Evolutionary conservation across 2,797 vertebrate genomes (phyloP).

Genomic region (Taeniopygia guttata): DNA sequence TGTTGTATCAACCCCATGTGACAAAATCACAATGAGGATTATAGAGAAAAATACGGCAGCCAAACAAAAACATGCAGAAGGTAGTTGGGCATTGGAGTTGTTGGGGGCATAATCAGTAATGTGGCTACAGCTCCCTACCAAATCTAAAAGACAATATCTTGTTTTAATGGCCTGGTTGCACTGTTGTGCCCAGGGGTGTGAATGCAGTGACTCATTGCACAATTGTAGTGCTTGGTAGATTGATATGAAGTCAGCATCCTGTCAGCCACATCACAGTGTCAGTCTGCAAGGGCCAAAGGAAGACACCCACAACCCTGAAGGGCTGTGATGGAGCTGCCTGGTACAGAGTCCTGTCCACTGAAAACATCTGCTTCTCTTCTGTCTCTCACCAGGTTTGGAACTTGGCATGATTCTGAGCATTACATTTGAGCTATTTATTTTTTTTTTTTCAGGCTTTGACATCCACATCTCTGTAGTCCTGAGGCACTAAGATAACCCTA

Average conservation of each 20-base stretch:
- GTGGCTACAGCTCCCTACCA: not conserved
- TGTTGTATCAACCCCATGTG: not conserved
- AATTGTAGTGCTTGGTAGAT: not conserved
- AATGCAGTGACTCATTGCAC: rapidly evolving
- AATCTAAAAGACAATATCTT: not conserved
- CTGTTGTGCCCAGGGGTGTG: not conserved
- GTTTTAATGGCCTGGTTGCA: not conserved
- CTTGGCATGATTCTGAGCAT: not conserved
- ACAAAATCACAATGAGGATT: not conserved
- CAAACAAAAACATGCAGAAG: not conserved
- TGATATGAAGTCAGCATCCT: rapidly evolving
- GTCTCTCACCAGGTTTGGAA: not conserved
- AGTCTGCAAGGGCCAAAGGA: not conserved
- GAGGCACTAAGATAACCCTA: not conserved
- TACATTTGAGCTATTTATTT: not conserved
- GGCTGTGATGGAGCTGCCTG: not conserved
- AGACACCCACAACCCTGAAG: not conserved
- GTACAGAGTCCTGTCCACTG: not conserved
- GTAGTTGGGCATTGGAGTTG: too few species aligned
- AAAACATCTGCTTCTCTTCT: not conserved
- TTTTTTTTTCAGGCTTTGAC: not conserved
- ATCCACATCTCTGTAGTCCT: not conserved
- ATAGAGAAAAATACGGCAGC: not conserved
- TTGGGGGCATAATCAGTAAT: not conserved
- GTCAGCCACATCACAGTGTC: not conserved